Evolutionary conservation across 1,140 invertebrate genomes (phyloP).

Genomic region (Drosophila bocki): DNA sequence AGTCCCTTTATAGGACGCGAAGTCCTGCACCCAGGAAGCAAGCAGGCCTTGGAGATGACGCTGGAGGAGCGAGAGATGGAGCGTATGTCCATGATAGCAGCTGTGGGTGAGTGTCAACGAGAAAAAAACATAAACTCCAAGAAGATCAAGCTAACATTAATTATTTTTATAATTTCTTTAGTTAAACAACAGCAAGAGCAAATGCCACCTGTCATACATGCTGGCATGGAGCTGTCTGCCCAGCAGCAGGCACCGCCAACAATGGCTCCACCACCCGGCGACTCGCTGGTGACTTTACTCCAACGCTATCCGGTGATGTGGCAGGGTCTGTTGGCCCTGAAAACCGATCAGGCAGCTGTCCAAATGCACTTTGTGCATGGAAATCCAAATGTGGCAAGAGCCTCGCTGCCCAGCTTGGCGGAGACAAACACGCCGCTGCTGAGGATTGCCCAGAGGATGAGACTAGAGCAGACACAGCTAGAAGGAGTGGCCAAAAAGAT

Average conservation of each 20-base stretch:
- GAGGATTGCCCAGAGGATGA: conserved; percentile 97
- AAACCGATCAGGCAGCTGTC: conserved; percentile 97
- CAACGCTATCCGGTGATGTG: conserved; percentile 97
- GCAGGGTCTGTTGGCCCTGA: conserved; percentile 97
- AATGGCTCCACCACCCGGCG: conserved; percentile 91
- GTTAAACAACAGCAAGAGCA: conserved; percentile 68
- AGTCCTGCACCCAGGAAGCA: conserved; percentile 76
- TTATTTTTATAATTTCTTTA: neutral
- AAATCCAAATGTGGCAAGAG: conserved; percentile 93
- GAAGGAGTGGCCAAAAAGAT: conserved; percentile 98
- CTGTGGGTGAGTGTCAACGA: conserved; percentile 52
- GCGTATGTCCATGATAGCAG: conserved; percentile 64
- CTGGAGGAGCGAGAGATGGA: conserved; percentile 75
- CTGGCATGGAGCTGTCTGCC: conserved; percentile 59
- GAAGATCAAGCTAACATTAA: neutral
- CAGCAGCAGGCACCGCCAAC: conserved; percentile 87
- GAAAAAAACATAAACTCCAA: too few species aligned
- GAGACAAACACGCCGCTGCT: conserved; percentile 93
- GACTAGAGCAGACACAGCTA: conserved; percentile 96
- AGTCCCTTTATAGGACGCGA: conserved; percentile 86
- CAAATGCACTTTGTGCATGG: conserved; percentile 99
- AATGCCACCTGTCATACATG: conserved; percentile 44
- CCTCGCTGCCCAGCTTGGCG: conserved; percentile 92
- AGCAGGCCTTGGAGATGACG: conserved; percentile 70
- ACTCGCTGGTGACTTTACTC: conserved; percentile 91